phyloP scores from a whole-genome alignment of 1,140 invertebrate species.

The Drosophila baimaii region DNA sequence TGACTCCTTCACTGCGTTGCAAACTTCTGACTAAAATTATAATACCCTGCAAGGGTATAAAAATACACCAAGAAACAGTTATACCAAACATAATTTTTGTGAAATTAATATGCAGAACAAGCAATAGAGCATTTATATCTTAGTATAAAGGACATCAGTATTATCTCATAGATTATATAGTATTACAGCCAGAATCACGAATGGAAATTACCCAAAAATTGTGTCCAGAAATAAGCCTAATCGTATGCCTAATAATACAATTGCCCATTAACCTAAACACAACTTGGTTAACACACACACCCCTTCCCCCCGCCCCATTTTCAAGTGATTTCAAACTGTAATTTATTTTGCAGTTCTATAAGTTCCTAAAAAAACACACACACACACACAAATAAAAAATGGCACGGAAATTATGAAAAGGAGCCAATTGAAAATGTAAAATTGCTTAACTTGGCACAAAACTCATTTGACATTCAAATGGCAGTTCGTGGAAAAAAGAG shows the following conservation, averaged over 20 bases:
- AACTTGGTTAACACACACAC: not conserved
- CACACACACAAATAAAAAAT: slow-evolving; percentile 6
- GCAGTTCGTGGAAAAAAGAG: slow-evolving; percentile 9
- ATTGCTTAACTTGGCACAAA: slow-evolving; percentile 73
- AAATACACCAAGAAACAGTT: no score
- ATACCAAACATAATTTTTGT: no score
- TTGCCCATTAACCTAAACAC: slow-evolving; percentile 1
- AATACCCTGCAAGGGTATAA: no score
- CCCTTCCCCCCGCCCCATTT: not conserved
- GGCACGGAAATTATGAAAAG: slow-evolving; percentile 65
- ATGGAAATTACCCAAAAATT: not conserved
- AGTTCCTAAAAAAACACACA: not conserved
- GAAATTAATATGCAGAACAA: no score
- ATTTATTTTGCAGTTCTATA: slow-evolving; percentile 5
- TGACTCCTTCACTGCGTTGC: slow-evolving; percentile 1
- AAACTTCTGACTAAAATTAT: no score
- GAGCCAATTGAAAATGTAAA: slow-evolving; percentile 70
- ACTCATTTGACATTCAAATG: slow-evolving; percentile 72
- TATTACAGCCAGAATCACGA: no score
- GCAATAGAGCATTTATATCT: no score
- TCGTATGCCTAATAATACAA: not conserved
- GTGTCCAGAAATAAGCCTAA: not conserved
- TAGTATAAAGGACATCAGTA: no score
- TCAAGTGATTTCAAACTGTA: slow-evolving; percentile 9
- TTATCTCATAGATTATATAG: no score